Evolutionary conservation across 2,113 vertebrate species (phyloP), one percentile per base, ranked within the genome.

Genomic region (Smithornis capensis): DNA sequence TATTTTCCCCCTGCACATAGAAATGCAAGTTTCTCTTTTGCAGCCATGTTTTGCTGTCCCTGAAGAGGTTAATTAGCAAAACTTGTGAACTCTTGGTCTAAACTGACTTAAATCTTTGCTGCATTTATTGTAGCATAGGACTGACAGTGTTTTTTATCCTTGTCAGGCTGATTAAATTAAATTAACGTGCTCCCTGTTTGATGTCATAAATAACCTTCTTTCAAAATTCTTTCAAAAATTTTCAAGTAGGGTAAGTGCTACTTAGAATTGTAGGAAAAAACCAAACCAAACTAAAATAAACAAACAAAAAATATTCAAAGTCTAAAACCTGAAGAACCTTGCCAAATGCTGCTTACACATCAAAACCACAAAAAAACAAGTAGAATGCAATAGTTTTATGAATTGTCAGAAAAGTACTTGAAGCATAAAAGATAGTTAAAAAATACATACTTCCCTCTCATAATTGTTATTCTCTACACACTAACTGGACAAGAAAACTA

Each of bases 21-120:
- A 83, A 81, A 47, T 18, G 3, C 19, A 91, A 47, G 37, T 40
- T 55, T 79, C 29, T 87, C 25, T 63, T 92, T 74, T 87, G 22
- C 22, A 87, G 19, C 21, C 22, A 55, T 15, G 28, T 19, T 75
- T 78, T 92, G 5, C 15, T 85, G 25, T 88, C n/a, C 45, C 37
- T 50, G 12, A 82, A 82, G 56, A 82, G 65, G 18, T 65, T 91
- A 89, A 69, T 92, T 89, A 76, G 21, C 27, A 85, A 94, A 92
- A 85, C n/a, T 89, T 89, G 60, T 73, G n/a, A 79, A 37, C 27
- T 86, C 4, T 53, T 76, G 76, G 38, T 73, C 31, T 84, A 82
- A 96, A 82, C 19, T 62, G 25, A 62, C 55, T 89, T 76, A 76
- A 53, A 91, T 76, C 47, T 85, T 94, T 69, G 6, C 16, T 91